These are phyloP conservation scores for Scolopax rusticola DNA, from an alignment of 2,797 vertebrate genomes.

Conservation along the genomic window DNA sequence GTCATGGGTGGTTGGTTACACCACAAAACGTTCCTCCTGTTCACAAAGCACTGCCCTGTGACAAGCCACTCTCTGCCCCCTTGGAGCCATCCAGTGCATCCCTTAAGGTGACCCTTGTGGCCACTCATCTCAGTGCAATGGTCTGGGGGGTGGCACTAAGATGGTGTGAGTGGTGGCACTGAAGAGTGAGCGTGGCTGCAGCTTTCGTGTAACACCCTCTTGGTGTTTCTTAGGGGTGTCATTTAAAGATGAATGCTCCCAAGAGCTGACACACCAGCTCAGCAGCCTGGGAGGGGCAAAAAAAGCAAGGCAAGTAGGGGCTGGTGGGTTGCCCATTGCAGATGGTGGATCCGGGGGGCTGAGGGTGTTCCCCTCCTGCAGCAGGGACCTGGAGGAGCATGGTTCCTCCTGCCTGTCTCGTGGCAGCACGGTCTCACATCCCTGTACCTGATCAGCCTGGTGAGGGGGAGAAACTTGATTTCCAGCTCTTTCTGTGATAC, in stretches of 20 bases:
- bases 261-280: accelerated
- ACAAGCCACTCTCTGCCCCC: accelerated
- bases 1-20: not conserved
- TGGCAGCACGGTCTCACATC: not conserved
- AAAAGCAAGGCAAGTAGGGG: accelerated
- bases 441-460: not conserved
- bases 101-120: no score
- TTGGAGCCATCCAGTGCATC: not conserved
- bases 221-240: accelerated
- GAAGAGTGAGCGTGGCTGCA: accelerated
- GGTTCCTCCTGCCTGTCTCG: not conserved
- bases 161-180: accelerated
- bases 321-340: not conserved
- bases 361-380: not conserved
- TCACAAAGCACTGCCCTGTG: accelerated
- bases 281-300: not conserved
- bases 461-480: no score
- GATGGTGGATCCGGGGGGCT: not conserved
- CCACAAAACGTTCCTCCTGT: no score
- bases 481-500: not conserved
- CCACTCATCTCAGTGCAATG: accelerated
- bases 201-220: not conserved
- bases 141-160: accelerated
- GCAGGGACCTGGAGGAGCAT: not conserved
- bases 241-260: accelerated